A percentile compares a stretch with the other conserved stretches of the same genome.
Evolutionary conservation across 2,113 vertebrate genomes (phyloP).

Genomic region (Microcebus tavaratra): DNA sequence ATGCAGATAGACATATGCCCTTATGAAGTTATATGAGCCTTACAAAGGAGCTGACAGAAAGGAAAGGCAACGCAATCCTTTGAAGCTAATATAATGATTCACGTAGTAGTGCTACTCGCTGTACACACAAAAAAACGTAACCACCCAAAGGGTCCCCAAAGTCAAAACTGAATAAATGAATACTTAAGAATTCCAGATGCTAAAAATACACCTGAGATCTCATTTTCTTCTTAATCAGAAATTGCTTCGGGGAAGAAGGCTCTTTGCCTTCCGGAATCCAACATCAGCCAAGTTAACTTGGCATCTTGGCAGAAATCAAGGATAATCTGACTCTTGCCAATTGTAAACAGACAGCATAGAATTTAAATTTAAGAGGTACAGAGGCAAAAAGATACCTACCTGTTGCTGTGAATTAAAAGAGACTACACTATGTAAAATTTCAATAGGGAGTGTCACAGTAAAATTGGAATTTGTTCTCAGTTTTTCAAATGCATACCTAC

Average conservation of each 20-base stretch:
- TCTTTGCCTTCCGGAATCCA: conserved; percentile 63
- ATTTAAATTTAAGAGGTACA: conserved; percentile 28
- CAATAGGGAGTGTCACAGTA: neutral
- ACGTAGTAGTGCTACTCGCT: neutral
- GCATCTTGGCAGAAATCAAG: conserved; percentile 66
- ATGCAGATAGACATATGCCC: neutral
- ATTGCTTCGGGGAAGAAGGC: conserved; percentile 65
- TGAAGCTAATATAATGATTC: conserved; percentile 15
- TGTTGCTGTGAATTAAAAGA: conserved; percentile 42
- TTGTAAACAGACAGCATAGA: conserved; percentile 54
- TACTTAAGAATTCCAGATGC: conserved; percentile 69
- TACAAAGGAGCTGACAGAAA: neutral
- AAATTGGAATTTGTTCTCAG: neutral
- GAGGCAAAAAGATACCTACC: neutral
- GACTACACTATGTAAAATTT: neutral
- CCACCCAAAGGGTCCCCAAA: conserved; percentile 9
- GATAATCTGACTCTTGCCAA: conserved; percentile 43
- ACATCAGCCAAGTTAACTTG: conserved; percentile 55
- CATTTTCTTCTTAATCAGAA: conserved; percentile 71
- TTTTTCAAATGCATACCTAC: neutral
- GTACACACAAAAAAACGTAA: neutral
- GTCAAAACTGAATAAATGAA: conserved; percentile 70
- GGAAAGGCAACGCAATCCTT: conserved; percentile 6
- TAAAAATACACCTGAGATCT: conserved; percentile 71
- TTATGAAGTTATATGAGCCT: neutral